Percentiles rank a stretch among this genome's conserved stretches.
Evolutionary conservation across 2,888 invertebrate species (phyloP).

Genomic region (Cantharis lateralis): DNA sequence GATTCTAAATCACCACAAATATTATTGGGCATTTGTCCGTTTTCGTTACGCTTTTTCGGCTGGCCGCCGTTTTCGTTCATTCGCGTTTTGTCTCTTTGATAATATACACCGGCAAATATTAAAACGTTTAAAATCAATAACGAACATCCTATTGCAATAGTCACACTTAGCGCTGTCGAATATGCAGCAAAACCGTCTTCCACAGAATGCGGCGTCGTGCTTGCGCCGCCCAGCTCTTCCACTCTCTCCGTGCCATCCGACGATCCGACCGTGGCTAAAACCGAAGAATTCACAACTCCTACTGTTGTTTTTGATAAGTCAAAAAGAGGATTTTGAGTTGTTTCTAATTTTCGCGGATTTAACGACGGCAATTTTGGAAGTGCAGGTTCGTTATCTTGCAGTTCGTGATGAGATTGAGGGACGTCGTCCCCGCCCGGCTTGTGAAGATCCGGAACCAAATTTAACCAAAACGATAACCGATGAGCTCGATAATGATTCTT

Average conservation of each 20-base stretch:
- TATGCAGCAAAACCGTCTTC: constrained; percentile 90
- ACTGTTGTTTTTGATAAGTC: constrained; percentile 41
- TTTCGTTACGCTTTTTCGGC: constrained; percentile 75
- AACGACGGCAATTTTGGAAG: constrained; percentile 62
- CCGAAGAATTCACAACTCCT: constrained; percentile 52
- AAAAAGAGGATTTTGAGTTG: constrained; percentile 57
- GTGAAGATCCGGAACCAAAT: constrained; percentile 90
- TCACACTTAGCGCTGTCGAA: constrained; percentile 88
- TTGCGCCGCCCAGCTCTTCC: constrained; percentile 56
- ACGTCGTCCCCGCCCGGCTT: constrained; percentile 87
- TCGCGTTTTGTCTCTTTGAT: constrained; percentile 85
- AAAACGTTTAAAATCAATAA: constrained; percentile 88
- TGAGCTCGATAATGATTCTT: constrained; percentile 95
- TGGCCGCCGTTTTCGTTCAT: constrained; percentile 64
- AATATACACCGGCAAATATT: constrained; percentile 93
- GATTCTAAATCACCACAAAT: constrained; percentile 84
- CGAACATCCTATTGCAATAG: constrained; percentile 93
- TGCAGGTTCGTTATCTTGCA: constrained; percentile 73
- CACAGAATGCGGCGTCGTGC: constrained; percentile 62
- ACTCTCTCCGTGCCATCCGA: constrained; percentile 56
- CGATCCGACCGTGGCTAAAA: constrained; percentile 47
- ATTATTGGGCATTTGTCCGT: constrained; percentile 87
- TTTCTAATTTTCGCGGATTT: constrained; percentile 61
- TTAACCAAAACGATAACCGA: constrained; percentile 91
- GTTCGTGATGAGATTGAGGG: constrained; percentile 81